Base-by-base conservation (phyloP, 1,140 invertebrate species). In the Diachasmimorpha longicaudata region DNA sequence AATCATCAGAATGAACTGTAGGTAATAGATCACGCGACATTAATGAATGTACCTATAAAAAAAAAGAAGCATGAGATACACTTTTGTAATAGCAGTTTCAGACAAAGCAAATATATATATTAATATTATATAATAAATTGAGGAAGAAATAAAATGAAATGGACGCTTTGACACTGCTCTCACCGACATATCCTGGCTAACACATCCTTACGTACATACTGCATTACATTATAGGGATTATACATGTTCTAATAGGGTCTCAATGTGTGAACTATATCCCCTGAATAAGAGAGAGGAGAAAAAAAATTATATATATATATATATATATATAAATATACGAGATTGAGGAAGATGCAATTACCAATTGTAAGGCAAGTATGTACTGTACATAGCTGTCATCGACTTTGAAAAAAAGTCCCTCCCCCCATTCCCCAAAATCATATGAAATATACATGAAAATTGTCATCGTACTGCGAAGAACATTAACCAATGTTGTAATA, bases 171-270 rank as follows among this genome's bases (percentile, higher is more conserved):
- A 83, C 79, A 87, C 86, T 87, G 85, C 84, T 87, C 85, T 87
- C 86, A 88, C 83, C 84, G 83, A 89, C 86, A 89, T 89, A 89
- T 88, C 86, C 85, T 89, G 83, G 81, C 82, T 84, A 88, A 83
- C 85, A 86, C 87, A 85, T 83, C 83, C 74, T 84, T 85, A 86
- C 83, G 86, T 87, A 85, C 85, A 86, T 86, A 87, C 85, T 81
- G 83, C 82, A 86, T 84, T 82, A 71, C 82, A 86, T 84, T 82
- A 46, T 70, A 76, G 68, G 42, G 77, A 42, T 63, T 25, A 25
- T 63, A 31, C 10, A 63, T 63, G 58, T 63, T 63, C 58, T 86
- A 42, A 42, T 42, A 88, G 79, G 82, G 77, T 87, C 39, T 42
- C 39, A 86, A 86, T 81, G 86, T 85, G 81, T 86, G 87, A 86